Percentiles rank a stretch among this genome's conserved stretches.
These are phyloP conservation scores for Leucoraja erinaceus DNA, from an alignment of 2,113 vertebrate species.

Conservation along the genomic window DNA sequence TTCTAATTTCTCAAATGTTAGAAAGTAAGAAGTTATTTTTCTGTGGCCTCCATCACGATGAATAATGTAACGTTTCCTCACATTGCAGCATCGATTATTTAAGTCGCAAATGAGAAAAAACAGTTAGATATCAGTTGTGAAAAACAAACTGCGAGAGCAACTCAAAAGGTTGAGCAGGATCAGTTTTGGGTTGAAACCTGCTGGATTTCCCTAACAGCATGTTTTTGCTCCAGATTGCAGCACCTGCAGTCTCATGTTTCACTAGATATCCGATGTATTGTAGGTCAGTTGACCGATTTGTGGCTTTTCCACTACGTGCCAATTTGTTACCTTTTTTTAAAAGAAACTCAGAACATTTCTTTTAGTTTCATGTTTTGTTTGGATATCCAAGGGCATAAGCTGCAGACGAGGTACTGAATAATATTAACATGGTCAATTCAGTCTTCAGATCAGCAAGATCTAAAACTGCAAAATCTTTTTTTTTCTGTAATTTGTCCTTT, in stretches of 20 bases:
- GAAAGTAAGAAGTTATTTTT: too few species aligned
- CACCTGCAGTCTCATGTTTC: too few species aligned
- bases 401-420: not conserved
- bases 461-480: not conserved
- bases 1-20: too few species aligned
- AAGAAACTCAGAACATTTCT: not conserved
- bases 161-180: too few species aligned
- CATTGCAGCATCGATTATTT: not conserved
- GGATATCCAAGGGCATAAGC: not conserved
- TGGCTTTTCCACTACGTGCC: not conserved
- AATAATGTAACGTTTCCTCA: too few species aligned
- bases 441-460: too few species aligned
- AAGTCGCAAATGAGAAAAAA: not conserved
- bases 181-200: too few species aligned
- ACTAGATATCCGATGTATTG: not conserved
- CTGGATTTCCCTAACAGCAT: too few species aligned
- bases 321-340: not conserved
- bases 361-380: not conserved
- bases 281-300: not conserved
- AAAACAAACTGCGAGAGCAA: too few species aligned
- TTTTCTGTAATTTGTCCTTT: not conserved
- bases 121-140: not conserved
- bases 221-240: too few species aligned
- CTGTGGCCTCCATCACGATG: too few species aligned
- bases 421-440: not conserved